Percentiles rank a stretch among this genome's conserved stretches.
Conservation (phyloP, 2,113 vertebrate species). For the Pterocles burchelli region DNA sequence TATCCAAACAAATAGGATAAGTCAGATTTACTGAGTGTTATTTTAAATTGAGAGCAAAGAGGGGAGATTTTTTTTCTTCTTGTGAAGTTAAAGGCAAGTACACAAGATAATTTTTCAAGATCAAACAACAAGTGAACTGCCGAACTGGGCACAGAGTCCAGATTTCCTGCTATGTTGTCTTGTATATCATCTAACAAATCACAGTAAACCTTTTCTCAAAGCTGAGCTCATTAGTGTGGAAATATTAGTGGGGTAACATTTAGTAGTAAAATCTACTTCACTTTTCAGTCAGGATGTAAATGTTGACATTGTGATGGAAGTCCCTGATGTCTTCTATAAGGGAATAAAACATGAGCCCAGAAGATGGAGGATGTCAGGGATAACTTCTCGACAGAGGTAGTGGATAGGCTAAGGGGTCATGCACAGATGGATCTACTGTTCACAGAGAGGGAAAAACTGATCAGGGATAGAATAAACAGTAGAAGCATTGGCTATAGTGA, state of each 20-base stretch:
- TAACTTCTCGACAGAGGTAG: not conserved
- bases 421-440: not conserved
- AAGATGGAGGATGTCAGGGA: not conserved
- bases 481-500: not conserved
- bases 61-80: not conserved
- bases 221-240: not conserved
- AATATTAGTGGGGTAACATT: not conserved
- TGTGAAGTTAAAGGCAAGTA: not conserved
- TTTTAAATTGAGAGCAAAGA: constrained; percentile 1
- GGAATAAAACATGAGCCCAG: not conserved
- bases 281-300: not conserved
- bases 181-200: not conserved
- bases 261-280: not conserved
- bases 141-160: not conserved
- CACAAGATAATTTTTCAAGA: not conserved
- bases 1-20: not conserved
- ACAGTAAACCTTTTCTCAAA: not conserved
- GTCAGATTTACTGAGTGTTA: not conserved
- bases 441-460: not conserved
- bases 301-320: not conserved
- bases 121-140: not conserved
- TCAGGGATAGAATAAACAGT: not conserved
- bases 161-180: not conserved
- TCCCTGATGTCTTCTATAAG: not conserved
- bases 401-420: not conserved